Percentiles rank a stretch among this genome's conserved stretches.
phyloP scores from a whole-genome alignment of 35 echinoderm and acorn worm genomes.

The Lytechinus variegatus region DNA sequence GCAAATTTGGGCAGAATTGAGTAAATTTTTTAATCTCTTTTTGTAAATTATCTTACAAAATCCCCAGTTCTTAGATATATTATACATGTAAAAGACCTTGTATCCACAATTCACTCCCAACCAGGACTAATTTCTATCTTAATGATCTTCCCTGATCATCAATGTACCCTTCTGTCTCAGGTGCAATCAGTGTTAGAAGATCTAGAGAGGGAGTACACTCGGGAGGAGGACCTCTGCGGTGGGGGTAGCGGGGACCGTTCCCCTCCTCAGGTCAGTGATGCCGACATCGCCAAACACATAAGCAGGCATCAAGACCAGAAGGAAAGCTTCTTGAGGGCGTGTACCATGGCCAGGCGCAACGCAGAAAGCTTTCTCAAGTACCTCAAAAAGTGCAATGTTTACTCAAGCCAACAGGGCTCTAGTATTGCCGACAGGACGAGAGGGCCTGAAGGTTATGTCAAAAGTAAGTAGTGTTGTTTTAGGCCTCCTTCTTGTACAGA shows the following conservation, averaged over 20 bases:
- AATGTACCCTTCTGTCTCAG: slow-evolving; percentile 45
- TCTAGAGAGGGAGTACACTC: slow-evolving; percentile 83
- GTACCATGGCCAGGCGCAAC: slow-evolving; percentile 91
- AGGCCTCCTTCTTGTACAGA: too few relatives aligned
- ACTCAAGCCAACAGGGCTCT: slow-evolving; percentile 51
- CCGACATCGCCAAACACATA: slow-evolving; percentile 82
- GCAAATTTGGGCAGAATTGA: too few relatives aligned
- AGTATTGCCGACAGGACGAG: slow-evolving; percentile 62
- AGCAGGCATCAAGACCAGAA: slow-evolving; percentile 95
- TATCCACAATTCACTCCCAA: too few relatives aligned
- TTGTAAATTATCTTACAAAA: too few relatives aligned
- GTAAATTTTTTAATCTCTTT: too few relatives aligned
- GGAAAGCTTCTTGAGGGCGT: slow-evolving; percentile 94
- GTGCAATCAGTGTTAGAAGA: slow-evolving; percentile 94
- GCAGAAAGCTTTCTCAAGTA: slow-evolving; percentile 95
- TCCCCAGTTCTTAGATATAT: too few relatives aligned
- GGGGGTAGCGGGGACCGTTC: slow-evolving; percentile 62
- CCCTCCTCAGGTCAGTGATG: slow-evolving; percentile 70
- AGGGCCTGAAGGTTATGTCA: slow-evolving; percentile 82
- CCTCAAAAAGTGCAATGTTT: slow-evolving; percentile 94
- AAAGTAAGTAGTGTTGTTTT: slow-evolving; percentile 61
- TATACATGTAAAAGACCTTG: too few relatives aligned
- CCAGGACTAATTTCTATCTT: neutral
- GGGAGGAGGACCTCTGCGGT: slow-evolving; percentile 93
- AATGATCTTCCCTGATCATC: neutral